These are phyloP conservation scores for Psephotus haematonotus DNA, from an alignment of 2,113 vertebrate genomes.

Conservation along the genomic window DNA sequence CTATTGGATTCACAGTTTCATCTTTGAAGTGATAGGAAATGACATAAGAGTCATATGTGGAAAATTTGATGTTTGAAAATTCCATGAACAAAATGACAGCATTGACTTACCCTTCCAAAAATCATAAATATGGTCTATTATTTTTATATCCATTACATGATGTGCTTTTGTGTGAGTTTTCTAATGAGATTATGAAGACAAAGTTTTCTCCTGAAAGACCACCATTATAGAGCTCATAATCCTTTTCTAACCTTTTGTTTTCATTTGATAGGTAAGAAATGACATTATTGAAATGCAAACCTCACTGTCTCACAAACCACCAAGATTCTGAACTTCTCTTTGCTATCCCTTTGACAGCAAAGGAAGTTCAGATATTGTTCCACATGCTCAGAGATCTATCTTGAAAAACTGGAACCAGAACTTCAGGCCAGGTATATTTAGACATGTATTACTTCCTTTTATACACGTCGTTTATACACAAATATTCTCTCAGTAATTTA, in stretches of 20 bases:
- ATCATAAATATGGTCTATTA: neutral
- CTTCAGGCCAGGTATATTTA: neutral
- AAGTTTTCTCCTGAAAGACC: neutral
- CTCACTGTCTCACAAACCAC: neutral
- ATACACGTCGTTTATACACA: neutral
- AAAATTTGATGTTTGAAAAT: neutral
- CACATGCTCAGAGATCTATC: neutral
- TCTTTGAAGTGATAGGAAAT: neutral
- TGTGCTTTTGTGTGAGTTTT: neutral
- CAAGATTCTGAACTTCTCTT: neutral
- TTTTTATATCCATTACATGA: neutral
- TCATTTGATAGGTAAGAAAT: neutral
- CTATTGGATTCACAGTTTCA: neutral
- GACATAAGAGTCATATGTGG: neutral
- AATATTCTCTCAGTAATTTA: neutral
- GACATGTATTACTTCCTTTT: rapidly evolving
- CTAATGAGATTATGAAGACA: neutral
- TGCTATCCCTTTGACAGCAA: neutral
- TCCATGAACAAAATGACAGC: neutral
- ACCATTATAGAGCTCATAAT: neutral
- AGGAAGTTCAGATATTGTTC: neutral
- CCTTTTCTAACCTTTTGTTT: neutral
- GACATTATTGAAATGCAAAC: neutral
- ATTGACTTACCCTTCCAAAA: neutral
- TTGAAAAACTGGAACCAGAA: neutral